Evolutionary conservation across 2,888 invertebrate genomes (phyloP), one percentile per base, ranked within the genome.

Genomic region (Pyrochroa serraticornis): DNA sequence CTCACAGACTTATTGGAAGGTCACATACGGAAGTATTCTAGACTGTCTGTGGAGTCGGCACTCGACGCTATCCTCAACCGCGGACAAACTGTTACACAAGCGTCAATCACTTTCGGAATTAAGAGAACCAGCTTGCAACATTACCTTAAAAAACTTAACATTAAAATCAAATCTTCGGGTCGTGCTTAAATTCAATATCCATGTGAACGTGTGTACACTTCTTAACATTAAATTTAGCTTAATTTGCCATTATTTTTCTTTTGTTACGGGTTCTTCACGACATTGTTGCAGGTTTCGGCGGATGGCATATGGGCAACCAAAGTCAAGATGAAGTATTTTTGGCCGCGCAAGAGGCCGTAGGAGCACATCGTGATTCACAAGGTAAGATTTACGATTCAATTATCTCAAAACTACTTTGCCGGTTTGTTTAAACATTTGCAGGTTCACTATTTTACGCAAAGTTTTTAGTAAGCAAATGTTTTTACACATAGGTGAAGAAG

Each of bases 291-390:
- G 92, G 92, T 84, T 90, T 91, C 83, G 88, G 88, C 75, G 82
- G 85, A 83, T 93, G 93, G 93, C 92, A 92, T 81, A 88, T 91
- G 83, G 86, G 89, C 78, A 83, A 84, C 82, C 83, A 86, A 82
- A 86, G 88, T 87, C 91, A 91, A 82, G 93, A 93, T 76, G 92
- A 93, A 85, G 88, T 91, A 76, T 87, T 87, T 77, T 86, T 92
- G 84, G 88, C 90, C 79, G 90, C 91, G 78, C 91, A 90, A 83
- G 92, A 91, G 79, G 84, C 85, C 75, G 85, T 83, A 62, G 84
- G 85, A 82, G 87, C 88, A 82, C 91, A 91, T 81, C 87, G 92
- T 82, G 93, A 93, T 84, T 90, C 91, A 80, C 92, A 93, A 93
- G 93, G 93, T 93, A 92, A 90, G 92, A 82, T 82, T 82, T 81